phyloP scores from a whole-genome alignment of 2,113 vertebrate genomes.

The Orthonyx spaldingii region DNA sequence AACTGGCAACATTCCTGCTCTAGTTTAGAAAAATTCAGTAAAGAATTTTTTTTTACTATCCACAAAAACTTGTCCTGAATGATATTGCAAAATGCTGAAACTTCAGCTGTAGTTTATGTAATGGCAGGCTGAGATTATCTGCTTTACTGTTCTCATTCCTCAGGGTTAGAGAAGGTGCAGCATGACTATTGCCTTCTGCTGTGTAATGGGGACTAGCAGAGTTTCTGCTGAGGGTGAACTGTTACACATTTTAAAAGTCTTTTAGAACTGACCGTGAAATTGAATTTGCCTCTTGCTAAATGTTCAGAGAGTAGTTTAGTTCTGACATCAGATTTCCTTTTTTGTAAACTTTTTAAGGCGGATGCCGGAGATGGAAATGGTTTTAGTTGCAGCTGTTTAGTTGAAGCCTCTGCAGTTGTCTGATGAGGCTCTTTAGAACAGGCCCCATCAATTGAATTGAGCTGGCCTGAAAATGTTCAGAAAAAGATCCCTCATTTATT shows the following conservation, averaged over 20 bases:
- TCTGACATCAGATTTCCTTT: neutral
- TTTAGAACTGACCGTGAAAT: neutral
- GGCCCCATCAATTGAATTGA: neutral
- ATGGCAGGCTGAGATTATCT: neutral
- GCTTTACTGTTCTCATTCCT: neutral
- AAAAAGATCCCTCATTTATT: neutral
- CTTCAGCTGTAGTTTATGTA: neutral
- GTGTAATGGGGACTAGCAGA: neutral
- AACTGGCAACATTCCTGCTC: neutral
- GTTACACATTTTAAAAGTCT: neutral
- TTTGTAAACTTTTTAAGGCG: neutral
- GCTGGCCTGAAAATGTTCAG: neutral
- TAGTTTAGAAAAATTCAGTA: neutral
- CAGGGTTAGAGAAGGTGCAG: neutral
- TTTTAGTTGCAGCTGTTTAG: neutral
- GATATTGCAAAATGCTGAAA: neutral
- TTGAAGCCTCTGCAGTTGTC: neutral
- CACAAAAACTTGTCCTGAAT: neutral
- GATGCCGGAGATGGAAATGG: neutral
- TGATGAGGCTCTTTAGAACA: neutral
- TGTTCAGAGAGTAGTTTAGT: neutral
- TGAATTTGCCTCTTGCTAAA: neutral
- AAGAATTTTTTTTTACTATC: neutral
- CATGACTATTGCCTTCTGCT: rapidly evolving
- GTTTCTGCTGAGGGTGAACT: neutral